Evolutionary conservation across 2,113 vertebrate species (phyloP).

Genomic region (Malaclemys terrapin): DNA sequence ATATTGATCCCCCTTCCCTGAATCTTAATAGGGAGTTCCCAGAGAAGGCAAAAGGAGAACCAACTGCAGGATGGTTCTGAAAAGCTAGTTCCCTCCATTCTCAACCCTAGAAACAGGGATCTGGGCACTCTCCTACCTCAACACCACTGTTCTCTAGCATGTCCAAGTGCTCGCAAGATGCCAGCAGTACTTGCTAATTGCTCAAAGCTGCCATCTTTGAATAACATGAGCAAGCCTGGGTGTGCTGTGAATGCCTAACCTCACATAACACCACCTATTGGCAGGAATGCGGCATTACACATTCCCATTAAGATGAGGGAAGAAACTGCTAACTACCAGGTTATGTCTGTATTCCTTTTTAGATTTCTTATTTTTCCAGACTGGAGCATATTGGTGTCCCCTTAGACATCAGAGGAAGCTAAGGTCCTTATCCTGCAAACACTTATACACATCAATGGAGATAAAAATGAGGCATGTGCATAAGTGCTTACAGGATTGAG

Average conservation of each 20-base stretch:
- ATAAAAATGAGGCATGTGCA: accelerated
- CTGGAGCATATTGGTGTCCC: neutral
- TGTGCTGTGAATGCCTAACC: neutral
- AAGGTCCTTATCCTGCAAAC: neutral
- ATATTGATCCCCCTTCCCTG: no score
- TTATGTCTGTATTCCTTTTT: no score
- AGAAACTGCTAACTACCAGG: no score
- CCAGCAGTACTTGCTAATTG: neutral
- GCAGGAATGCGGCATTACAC: neutral
- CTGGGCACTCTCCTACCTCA: accelerated
- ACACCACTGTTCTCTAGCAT: no score
- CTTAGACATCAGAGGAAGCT: no score
- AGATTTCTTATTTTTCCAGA: no score
- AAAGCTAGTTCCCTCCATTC: no score
- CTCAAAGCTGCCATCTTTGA: accelerated
- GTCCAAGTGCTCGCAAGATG: neutral
- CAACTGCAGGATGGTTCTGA: no score
- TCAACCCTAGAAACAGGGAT: accelerated
- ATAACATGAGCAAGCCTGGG: neutral
- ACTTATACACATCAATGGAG: accelerated
- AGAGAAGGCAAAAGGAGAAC: neutral
- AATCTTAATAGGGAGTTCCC: neutral
- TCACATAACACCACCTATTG: neutral
- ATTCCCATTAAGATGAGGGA: accelerated
- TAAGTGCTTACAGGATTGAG: accelerated